A percentile compares a stretch with the other conserved stretches of the same genome.
These are phyloP conservation scores for Drosophila nasuta DNA, from an alignment of 1,140 invertebrate genomes.

Conservation along the genomic window DNA sequence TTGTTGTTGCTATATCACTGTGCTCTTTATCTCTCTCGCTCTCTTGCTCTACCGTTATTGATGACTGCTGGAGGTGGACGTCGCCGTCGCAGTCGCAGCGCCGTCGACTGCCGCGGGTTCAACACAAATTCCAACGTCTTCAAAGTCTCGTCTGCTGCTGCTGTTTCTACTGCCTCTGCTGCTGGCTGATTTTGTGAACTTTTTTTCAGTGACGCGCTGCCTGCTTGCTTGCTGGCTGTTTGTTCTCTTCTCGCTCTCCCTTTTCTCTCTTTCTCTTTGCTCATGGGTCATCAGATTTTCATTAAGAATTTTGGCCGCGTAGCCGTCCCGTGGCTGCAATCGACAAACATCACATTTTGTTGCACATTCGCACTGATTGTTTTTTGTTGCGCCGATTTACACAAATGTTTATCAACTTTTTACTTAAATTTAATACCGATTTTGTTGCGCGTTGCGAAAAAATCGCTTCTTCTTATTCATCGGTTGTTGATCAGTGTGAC, in stretches of 20 bases:
- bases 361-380: conserved; percentile 47
- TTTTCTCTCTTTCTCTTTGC: conserved; percentile 56
- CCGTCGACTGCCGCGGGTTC: conserved; percentile 48
- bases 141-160: conserved; percentile 50
- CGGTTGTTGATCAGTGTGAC: conserved; percentile 26
- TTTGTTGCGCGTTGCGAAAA: conserved; percentile 76
- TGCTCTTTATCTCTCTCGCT: conserved; percentile 20
- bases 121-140: conserved; percentile 77
- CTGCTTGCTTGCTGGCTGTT: conserved; percentile 51
- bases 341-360: conserved; percentile 67
- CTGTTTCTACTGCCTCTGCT: conserved; percentile 46
- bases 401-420: conserved; percentile 52
- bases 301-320: conserved; percentile 56
- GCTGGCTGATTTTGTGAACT: conserved; percentile 53
- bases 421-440: conserved; percentile 62
- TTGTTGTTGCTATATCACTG: conserved; percentile 61
- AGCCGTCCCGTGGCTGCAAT: conserved; percentile 50
- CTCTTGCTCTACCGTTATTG: conserved; percentile 68
- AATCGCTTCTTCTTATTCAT: conserved; percentile 54
- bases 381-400: conserved; percentile 26
- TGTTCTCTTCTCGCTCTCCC: conserved; percentile 37
- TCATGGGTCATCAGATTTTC: conserved; percentile 71
- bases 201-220: conserved; percentile 54
- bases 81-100: conserved; percentile 57
- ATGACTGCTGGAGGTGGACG: conserved; percentile 47